phyloP scores from a whole-genome alignment of 2,797 vertebrate genomes.

The Coendou prehensilis region DNA sequence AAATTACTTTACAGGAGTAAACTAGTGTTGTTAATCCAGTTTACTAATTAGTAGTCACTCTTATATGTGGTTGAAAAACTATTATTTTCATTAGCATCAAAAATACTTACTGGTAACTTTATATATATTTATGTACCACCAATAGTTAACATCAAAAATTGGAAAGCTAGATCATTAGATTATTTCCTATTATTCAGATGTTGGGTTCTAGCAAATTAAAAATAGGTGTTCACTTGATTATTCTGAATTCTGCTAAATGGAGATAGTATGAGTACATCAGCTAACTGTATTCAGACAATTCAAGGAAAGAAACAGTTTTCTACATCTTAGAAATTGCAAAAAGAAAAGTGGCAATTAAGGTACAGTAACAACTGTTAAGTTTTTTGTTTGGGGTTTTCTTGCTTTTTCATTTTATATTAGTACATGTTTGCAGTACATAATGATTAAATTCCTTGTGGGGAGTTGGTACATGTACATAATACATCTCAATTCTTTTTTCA shows the following conservation, averaged over 20 bases:
- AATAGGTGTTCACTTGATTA: background rate
- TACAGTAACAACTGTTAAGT: background rate
- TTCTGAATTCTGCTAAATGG: background rate
- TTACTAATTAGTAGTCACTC: background rate
- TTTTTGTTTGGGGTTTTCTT: background rate
- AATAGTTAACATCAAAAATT: background rate
- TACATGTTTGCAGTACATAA: background rate
- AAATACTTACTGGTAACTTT: background rate
- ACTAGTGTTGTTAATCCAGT: background rate
- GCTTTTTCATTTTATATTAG: background rate
- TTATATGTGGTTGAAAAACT: background rate
- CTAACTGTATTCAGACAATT: background rate
- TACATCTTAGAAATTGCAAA: background rate
- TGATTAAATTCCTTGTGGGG: background rate
- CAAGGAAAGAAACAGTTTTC: background rate
- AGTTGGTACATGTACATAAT: background rate
- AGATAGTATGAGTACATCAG: background rate
- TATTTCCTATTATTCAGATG: constrained; percentile 30
- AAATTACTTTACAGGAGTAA: background rate
- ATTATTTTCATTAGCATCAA: background rate
- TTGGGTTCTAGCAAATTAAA: background rate
- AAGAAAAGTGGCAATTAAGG: background rate
- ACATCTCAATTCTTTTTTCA: background rate
- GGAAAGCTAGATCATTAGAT: background rate
- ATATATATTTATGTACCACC: background rate